phyloP scores from a whole-genome alignment of 2,888 invertebrate genomes.

The Arge pagana region DNA sequence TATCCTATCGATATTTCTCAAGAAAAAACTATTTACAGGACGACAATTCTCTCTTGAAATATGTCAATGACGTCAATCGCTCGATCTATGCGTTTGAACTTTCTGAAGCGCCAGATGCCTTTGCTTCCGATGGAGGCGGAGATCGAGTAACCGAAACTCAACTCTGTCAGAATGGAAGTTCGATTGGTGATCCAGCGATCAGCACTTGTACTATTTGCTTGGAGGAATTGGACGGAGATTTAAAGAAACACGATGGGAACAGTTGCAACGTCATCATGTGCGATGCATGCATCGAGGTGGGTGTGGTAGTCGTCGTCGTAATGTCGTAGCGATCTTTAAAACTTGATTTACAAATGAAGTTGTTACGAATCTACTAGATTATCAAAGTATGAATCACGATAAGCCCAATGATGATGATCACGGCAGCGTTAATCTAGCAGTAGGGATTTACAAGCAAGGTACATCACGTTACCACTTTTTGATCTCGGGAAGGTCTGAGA shows the following conservation, averaged over 20 bases:
- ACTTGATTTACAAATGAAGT: background rate
- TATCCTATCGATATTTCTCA: constrained; percentile 1
- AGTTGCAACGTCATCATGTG: constrained; percentile 63
- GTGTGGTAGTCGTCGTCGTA: constrained; percentile 2
- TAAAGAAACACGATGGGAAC: constrained; percentile 64
- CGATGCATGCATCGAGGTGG: constrained; percentile 64
- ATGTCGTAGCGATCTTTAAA: background rate
- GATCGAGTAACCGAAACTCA: constrained; percentile 42
- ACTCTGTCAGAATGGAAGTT: constrained; percentile 39
- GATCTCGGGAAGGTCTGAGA: constrained; percentile 85
- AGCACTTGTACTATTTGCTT: constrained; percentile 64
- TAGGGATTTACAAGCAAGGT: constrained; percentile 70
- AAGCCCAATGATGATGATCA: constrained; percentile 53
- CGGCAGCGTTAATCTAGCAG: constrained; percentile 78
- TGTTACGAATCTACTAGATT: constrained; percentile 8
- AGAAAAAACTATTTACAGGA: constrained; percentile 55
- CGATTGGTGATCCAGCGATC: constrained; percentile 46
- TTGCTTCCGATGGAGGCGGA: constrained; percentile 35
- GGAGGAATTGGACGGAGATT: constrained; percentile 63
- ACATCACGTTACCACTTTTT: constrained; percentile 59
- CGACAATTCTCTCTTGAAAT: constrained; percentile 61
- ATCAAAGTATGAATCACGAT: constrained; percentile 1
- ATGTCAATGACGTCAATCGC: constrained; percentile 60
- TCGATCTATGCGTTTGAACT: constrained; percentile 60
- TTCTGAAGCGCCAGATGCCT: constrained; percentile 50